phyloP scores from a whole-genome alignment of 2,888 invertebrate genomes.

The Eupeodes luniger region DNA sequence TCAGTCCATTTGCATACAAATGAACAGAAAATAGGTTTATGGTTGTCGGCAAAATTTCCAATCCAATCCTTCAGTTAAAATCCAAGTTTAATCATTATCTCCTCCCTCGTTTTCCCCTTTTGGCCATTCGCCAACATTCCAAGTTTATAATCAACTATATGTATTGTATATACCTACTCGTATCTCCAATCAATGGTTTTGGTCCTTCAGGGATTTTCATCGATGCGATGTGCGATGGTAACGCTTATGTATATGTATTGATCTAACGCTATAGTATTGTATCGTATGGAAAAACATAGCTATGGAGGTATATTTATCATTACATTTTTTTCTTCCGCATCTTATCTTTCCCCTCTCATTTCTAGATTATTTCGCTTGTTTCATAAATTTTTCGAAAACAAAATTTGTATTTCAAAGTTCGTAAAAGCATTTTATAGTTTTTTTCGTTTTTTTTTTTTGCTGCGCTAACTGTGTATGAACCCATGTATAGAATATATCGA shows the following conservation, averaged over 20 bases:
- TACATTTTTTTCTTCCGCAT: slow-evolving; percentile 8
- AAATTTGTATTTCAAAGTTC: slow-evolving; percentile 62
- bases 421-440: slow-evolving; percentile 47
- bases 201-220: slow-evolving; percentile 45
- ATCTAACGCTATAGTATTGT: slow-evolving; percentile 7
- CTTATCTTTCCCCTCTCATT: slow-evolving; percentile 10
- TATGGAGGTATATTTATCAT: slow-evolving; percentile 45
- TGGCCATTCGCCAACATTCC: not conserved
- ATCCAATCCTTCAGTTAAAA: slow-evolving; percentile 24
- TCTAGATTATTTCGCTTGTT: slow-evolving; percentile 29
- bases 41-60: slow-evolving; percentile 32
- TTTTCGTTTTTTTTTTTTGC: slow-evolving; percentile 1
- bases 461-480: slow-evolving; percentile 45
- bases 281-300: not conserved
- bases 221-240: slow-evolving; percentile 6
- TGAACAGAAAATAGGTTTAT: slow-evolving; percentile 62
- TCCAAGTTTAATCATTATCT: slow-evolving; percentile 54
- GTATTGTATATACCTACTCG: not conserved
- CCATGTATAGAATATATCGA: slow-evolving; percentile 11
- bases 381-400: slow-evolving; percentile 26
- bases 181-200: slow-evolving; percentile 67
- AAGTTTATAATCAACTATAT: slow-evolving; percentile 55
- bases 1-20: slow-evolving; percentile 71
- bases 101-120: slow-evolving; percentile 26
- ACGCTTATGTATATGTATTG: slow-evolving; percentile 1